These are phyloP conservation scores for Lysandra bellargus DNA, from an alignment of 2,888 invertebrate species.

Conservation along the genomic window DNA sequence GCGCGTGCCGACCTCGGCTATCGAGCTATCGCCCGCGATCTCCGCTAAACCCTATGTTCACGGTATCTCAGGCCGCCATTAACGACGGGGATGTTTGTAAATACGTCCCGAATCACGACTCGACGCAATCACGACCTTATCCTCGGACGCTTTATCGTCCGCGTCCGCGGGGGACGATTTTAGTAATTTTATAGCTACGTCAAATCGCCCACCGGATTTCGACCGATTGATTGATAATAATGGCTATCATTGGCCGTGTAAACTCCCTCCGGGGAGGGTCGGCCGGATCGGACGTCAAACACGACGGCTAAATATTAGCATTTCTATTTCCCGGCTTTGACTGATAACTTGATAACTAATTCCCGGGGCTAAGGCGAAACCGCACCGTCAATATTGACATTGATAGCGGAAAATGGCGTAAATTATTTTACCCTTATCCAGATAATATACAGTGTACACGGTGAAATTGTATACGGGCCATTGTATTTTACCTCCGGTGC, in stretches of 20 bases:
- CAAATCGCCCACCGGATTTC: slow-evolving; percentile 57
- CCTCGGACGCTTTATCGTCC: slow-evolving; percentile 32
- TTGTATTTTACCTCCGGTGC: slow-evolving; percentile 19
- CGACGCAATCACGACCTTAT: slow-evolving; percentile 49
- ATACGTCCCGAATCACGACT: slow-evolving; percentile 37
- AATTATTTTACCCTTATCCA: slow-evolving; percentile 22
- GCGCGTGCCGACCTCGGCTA: slow-evolving; percentile 70
- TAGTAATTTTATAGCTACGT: slow-evolving; percentile 49
- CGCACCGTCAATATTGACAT: slow-evolving; percentile 27
- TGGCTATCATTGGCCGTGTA: slow-evolving; percentile 69
- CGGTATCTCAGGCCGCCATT: slow-evolving; percentile 36
- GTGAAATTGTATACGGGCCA: slow-evolving; percentile 1
- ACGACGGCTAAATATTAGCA: slow-evolving; percentile 42
- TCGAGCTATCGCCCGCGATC: slow-evolving; percentile 59
- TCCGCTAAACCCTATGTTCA: slow-evolving; percentile 66
- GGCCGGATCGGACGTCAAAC: slow-evolving; percentile 43
- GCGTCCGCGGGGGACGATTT: slow-evolving; percentile 65
- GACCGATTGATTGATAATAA: slow-evolving; percentile 74
- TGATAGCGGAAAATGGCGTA: slow-evolving; percentile 19
- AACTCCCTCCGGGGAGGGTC: slow-evolving; percentile 52
- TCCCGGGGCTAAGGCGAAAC: slow-evolving; percentile 28
- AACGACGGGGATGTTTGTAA: neutral
- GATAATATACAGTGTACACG: neutral
- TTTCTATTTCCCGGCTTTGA: slow-evolving; percentile 41
- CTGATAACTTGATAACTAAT: slow-evolving; percentile 32